phyloP scores from a whole-genome alignment of 1,140 invertebrate species.

The Bombus turneri region DNA sequence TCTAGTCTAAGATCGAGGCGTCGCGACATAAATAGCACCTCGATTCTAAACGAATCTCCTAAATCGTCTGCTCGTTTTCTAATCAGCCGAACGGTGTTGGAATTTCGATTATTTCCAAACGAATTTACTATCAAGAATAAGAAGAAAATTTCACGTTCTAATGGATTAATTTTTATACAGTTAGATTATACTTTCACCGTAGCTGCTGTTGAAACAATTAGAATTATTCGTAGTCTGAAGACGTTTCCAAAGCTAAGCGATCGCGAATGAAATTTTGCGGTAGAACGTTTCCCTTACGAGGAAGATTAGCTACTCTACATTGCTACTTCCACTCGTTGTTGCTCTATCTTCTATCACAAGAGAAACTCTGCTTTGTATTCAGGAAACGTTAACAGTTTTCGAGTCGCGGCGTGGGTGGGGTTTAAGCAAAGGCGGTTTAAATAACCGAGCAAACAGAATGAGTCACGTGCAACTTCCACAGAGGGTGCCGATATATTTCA shows the following conservation, averaged over 20 bases:
- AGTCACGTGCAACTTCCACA: conserved; percentile 8
- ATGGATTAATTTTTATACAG: not conserved
- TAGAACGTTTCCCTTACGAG: not conserved
- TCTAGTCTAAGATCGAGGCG: not conserved
- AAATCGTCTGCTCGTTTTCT: conserved; percentile 1
- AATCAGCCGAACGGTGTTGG: not conserved
- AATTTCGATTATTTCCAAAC: not conserved
- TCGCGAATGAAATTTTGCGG: not conserved
- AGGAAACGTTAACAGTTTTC: conserved; percentile 15
- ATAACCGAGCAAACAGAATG: conserved; percentile 19
- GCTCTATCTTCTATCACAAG: not conserved
- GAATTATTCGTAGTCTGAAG: not conserved
- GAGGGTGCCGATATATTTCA: conserved; percentile 10
- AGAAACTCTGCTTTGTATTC: conserved; percentile 20
- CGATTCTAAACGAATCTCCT: conserved; percentile 14
- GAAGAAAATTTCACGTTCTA: not conserved
- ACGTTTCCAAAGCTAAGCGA: not conserved
- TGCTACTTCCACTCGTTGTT: not conserved
- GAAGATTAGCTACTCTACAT: not conserved
- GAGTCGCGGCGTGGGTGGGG: not conserved
- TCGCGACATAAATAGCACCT: not conserved
- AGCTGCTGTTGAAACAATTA: not conserved
- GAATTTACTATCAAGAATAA: not conserved
- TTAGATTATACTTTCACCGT: not conserved
- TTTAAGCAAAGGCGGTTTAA: conserved; percentile 1